These are phyloP conservation scores for Hystrix cristata DNA, from an alignment of 2,113 vertebrate genomes.

Conservation along the genomic window DNA sequence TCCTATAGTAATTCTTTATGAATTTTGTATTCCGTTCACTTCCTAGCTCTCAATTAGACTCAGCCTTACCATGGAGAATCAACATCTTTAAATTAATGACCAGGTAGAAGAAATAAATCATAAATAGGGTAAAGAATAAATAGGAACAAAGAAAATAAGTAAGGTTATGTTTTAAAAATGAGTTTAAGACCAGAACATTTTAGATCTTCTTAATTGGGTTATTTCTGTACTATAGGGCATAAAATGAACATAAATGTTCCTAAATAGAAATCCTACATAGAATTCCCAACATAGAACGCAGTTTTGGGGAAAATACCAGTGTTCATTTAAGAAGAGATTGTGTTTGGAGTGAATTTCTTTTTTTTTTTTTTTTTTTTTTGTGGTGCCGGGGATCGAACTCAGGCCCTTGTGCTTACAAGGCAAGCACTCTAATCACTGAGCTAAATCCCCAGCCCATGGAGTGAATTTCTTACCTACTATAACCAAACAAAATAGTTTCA, in stretches of 20 bases:
- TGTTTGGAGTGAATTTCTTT: constrained; percentile 31
- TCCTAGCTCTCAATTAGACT: not conserved
- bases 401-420: too few species aligned
- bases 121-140: not conserved
- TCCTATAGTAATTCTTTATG: not conserved
- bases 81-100: not conserved
- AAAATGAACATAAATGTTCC: not conserved
- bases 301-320: not conserved
- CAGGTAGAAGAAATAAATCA: not conserved
- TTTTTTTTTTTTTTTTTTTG: too few species aligned
- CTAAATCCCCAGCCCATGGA: too few species aligned
- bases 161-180: not conserved
- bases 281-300: not conserved
- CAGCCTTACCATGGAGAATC: not conserved
- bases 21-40: not conserved
- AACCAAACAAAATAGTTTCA: constrained; percentile 39
- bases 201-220: not conserved
- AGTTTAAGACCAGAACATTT: not conserved
- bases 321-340: not conserved
- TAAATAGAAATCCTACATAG: not conserved
- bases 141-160: not conserved
- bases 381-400: too few species aligned
- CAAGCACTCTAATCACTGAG: too few species aligned
- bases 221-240: not conserved
- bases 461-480: constrained; percentile 13